Conservation (phyloP, 2,113 vertebrate genomes). For the Mesitornis unicolor region DNA sequence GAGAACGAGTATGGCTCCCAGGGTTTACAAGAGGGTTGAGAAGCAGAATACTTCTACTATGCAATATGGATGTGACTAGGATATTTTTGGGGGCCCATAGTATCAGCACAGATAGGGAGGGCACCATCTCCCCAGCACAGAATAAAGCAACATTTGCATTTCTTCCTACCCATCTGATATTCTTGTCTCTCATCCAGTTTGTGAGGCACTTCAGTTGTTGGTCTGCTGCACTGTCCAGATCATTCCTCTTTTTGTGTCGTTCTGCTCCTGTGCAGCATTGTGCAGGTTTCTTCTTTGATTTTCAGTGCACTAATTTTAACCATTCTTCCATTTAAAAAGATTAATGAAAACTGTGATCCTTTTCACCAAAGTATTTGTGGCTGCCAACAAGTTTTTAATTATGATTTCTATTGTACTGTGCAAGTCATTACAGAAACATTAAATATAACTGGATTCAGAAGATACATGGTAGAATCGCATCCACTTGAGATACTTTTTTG, state of each 20-base stretch:
- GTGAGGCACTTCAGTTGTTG: not conserved
- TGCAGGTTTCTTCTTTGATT: not conserved
- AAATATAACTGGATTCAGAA: not conserved
- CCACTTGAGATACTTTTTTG: not conserved
- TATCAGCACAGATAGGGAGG: not conserved
- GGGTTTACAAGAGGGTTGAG: not conserved
- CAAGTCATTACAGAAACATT: not conserved
- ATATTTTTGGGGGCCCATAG: not conserved
- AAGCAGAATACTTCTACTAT: not conserved
- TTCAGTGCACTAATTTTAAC: not conserved
- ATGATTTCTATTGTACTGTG: not conserved
- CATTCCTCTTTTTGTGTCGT: not conserved
- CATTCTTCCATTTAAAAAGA: not conserved
- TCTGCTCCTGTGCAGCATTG: not conserved
- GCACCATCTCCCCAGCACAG: not conserved
- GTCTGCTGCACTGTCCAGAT: not conserved
- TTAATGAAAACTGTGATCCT: not conserved
- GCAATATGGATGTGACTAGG: not conserved
- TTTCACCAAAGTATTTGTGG: not conserved
- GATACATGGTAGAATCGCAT: not conserved
- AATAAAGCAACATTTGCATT: not conserved
- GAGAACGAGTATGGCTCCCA: not conserved
- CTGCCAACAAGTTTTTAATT: not conserved
- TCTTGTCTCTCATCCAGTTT: not conserved
- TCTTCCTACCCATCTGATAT: not conserved